Percentiles rank a stretch among this genome's conserved stretches.
Conservation (phyloP, 1,140 invertebrate genomes). For the Formica exsecta region DNA sequence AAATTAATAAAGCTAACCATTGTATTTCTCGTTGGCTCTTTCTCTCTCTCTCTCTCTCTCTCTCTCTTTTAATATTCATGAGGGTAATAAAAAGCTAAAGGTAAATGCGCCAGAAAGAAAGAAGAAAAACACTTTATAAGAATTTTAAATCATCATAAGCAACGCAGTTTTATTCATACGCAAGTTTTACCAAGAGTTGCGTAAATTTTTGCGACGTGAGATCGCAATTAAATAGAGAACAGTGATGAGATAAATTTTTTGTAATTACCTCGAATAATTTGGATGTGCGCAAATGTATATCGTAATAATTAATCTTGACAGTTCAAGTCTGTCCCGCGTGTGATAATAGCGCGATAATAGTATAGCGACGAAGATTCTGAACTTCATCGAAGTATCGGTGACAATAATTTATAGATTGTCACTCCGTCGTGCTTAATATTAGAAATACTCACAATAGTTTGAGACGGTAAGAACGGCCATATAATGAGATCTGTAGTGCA, state of each 20-base stretch:
- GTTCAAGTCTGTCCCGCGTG: not conserved
- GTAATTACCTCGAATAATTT: conserved; percentile 46
- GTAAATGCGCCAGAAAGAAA: not conserved
- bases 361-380: conserved; percentile 14
- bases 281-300: not conserved
- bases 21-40: no score
- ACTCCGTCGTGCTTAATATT: not conserved
- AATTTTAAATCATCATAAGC: conserved; percentile 6
- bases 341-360: conserved; percentile 41
- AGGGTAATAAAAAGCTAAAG: not conserved
- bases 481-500: not conserved
- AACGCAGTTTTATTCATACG: conserved; percentile 24
- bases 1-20: no score
- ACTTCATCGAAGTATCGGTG: not conserved
- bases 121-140: not conserved
- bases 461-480: not conserved
- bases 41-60: not conserved
- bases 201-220: conserved; percentile 44
- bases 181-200: conserved; percentile 18
- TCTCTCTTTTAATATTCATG: not conserved
- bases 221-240: not conserved
- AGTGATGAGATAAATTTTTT: conserved; percentile 47
- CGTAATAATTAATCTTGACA: conserved; percentile 60
- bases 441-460: not conserved
- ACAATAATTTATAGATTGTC: conserved; percentile 11